These are phyloP conservation scores for Pemphredon lugubris DNA, from an alignment of 2,888 invertebrate genomes.

Conservation along the genomic window DNA sequence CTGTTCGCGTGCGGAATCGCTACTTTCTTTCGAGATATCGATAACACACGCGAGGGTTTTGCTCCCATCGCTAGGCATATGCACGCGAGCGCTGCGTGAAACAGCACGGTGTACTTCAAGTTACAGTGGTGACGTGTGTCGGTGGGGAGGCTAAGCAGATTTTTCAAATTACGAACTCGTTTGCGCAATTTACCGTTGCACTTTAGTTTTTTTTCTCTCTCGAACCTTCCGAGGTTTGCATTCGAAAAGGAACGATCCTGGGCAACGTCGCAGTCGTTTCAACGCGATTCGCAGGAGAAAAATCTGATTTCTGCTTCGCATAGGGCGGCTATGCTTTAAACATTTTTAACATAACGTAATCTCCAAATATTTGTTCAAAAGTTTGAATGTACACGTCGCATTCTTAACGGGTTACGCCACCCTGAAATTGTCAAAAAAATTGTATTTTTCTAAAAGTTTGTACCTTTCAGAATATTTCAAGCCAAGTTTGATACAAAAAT, in stretches of 20 bases:
- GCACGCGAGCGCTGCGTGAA: constrained; percentile 46
- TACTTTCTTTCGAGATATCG: neutral
- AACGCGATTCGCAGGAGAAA: too few relatives aligned
- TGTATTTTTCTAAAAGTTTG: too few relatives aligned
- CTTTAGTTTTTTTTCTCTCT: neutral
- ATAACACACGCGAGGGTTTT: constrained; percentile 15
- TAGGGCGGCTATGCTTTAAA: too few relatives aligned
- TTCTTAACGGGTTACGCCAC: too few relatives aligned
- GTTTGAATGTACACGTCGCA: too few relatives aligned
- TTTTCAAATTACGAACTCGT: constrained; percentile 15
- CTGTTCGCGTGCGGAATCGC: neutral
- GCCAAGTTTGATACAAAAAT: too few relatives aligned
- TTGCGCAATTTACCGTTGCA: neutral
- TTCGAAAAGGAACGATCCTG: neutral
- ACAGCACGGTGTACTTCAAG: constrained; percentile 32
- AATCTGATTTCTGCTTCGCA: too few relatives aligned
- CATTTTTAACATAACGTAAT: too few relatives aligned
- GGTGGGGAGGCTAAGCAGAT: constrained; percentile 16
- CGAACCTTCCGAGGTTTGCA: neutral
- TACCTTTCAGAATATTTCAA: too few relatives aligned
- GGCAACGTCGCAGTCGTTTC: neutral
- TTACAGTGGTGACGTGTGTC: neutral
- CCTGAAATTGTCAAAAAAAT: too few relatives aligned
- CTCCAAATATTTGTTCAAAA: too few relatives aligned
- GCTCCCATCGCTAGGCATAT: constrained; percentile 28